Conservation (phyloP, 2,888 invertebrate species). For the Andricus quercusramuli region DNA sequence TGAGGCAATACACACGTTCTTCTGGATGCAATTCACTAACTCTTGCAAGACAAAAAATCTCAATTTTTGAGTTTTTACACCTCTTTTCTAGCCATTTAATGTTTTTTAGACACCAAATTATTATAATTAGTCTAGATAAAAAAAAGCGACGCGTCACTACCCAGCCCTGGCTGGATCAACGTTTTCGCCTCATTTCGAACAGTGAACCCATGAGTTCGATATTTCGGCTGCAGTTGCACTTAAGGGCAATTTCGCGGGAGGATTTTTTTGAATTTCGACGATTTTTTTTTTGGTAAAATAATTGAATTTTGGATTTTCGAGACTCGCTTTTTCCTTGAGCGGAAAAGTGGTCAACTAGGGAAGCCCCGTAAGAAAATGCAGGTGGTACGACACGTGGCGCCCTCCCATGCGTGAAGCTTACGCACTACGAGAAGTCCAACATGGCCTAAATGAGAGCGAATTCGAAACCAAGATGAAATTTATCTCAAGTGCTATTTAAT, state of each 20-base stretch:
- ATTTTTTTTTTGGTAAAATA: no score
- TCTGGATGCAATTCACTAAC: no score
- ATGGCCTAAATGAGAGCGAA: neutral
- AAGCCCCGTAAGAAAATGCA: constrained; percentile 63
- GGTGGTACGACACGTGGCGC: constrained; percentile 70
- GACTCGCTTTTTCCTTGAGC: neutral
- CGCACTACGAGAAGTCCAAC: constrained; percentile 13
- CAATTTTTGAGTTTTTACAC: no score
- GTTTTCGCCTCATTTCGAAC: constrained; percentile 69
- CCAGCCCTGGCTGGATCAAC: constrained; percentile 55
- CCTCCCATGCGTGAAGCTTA: constrained; percentile 65
- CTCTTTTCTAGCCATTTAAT: no score
- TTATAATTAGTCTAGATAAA: no score
- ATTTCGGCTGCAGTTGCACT: constrained; percentile 42
- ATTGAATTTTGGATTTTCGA: neutral
- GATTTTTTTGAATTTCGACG: neutral
- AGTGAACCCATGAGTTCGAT: constrained; percentile 60
- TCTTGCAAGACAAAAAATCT: no score
- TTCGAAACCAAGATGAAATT: constrained; percentile 12
- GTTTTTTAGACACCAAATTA: no score
- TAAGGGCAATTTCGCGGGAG: constrained; percentile 44
- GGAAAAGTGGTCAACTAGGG: constrained; percentile 65
- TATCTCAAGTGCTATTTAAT: no score
- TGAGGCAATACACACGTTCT: no score
- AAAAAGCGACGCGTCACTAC: no score